Percentiles rank a stretch among this genome's conserved stretches.
These are phyloP conservation scores for Dinomys branickii DNA, from an alignment of 2,113 vertebrate species.

Conservation along the genomic window DNA sequence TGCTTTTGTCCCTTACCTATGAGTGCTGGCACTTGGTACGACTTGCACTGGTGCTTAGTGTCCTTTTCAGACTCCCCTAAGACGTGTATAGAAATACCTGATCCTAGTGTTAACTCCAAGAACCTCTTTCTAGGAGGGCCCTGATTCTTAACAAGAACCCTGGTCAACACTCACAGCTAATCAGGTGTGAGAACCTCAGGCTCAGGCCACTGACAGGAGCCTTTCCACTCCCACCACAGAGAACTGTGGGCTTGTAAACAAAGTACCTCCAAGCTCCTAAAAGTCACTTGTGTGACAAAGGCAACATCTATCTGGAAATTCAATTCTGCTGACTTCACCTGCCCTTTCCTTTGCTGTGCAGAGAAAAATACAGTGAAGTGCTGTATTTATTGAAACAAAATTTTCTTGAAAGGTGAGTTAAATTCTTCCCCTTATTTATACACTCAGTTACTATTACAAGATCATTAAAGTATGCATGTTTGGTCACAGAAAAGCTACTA, in stretches of 20 bases:
- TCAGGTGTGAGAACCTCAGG: not conserved
- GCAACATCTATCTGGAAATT: not conserved
- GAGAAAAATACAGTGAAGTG: not conserved
- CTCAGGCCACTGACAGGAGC: not conserved
- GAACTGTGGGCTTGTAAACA: not conserved
- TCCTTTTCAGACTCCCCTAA: not conserved
- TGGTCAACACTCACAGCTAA: not conserved
- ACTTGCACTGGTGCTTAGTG: not conserved
- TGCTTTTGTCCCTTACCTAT: not conserved
- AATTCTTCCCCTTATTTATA: not conserved
- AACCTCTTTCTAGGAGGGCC: not conserved
- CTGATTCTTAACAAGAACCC: not conserved
- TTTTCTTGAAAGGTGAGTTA: not conserved
- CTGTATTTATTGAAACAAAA: not conserved
- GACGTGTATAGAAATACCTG: not conserved
- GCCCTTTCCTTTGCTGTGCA: not conserved
- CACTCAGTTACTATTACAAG: not conserved
- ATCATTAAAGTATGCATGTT: not conserved
- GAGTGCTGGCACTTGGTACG: not conserved
- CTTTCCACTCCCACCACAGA: constrained; percentile 3
- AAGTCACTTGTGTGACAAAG: not conserved
- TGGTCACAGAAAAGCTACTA: not conserved
- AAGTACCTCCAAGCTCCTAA: not conserved
- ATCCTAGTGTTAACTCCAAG: not conserved
- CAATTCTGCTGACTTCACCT: not conserved